Percentiles rank a stretch among this genome's conserved stretches.
Conservation (phyloP, 2,797 vertebrate species). For the Acrossocheilus wenchowensis region DNA sequence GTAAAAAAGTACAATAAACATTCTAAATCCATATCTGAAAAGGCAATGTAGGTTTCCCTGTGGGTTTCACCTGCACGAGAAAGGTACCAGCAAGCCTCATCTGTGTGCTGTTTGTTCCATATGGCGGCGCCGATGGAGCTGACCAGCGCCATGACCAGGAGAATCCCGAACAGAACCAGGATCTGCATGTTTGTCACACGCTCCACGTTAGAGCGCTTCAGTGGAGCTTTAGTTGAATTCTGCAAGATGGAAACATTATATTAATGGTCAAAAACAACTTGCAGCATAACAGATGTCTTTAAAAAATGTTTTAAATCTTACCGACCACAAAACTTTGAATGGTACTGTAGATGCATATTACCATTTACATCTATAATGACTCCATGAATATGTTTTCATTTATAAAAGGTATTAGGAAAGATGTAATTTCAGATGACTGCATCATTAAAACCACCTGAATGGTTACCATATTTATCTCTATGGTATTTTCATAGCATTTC, state of each 20-base stretch:
- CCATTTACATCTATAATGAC: no score
- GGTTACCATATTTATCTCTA: background rate
- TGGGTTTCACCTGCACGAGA: conserved; percentile 81
- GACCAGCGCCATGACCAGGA: conserved; percentile 96
- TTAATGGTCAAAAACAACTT: background rate
- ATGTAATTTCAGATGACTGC: background rate
- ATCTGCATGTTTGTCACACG: conserved; percentile 98
- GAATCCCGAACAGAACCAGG: conserved; percentile 94
- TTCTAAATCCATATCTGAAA: background rate
- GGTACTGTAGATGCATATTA: no score
- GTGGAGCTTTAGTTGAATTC: conserved; percentile 99
- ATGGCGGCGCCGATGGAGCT: conserved; percentile 95
- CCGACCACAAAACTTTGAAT: no score
- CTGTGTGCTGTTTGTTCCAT: conserved; percentile 91
- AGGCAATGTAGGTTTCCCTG: background rate
- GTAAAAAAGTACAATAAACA: background rate
- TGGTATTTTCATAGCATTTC: background rate
- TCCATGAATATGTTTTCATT: background rate
- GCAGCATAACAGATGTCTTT: no score
- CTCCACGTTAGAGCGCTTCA: conserved; percentile 98
- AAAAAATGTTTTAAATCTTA: no score
- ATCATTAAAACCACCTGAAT: background rate
- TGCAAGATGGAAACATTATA: conserved; percentile 60
- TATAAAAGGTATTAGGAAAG: background rate
- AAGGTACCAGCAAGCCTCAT: conserved; percentile 92